These are phyloP conservation scores for Ruditapes philippinarum DNA, from an alignment of 1,140 invertebrate species.

Conservation along the genomic window DNA sequence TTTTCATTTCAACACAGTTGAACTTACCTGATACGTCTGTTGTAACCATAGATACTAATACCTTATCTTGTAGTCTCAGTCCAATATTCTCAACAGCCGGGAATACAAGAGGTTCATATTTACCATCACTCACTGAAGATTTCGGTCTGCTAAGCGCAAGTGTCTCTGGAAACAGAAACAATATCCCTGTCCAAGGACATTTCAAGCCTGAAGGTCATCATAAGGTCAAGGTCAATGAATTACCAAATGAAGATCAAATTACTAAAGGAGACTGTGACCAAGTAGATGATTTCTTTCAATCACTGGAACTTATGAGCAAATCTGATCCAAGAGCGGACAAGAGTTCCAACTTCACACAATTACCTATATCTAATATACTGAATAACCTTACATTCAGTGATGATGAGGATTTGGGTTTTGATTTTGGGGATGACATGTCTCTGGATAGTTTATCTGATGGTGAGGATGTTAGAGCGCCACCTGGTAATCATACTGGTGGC, in stretches of 20 bases:
- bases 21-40: not conserved
- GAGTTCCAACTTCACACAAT: conserved; percentile 41
- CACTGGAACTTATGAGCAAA: conserved; percentile 93
- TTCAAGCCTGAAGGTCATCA: not conserved
- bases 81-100: conserved; percentile 37
- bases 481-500: conserved; percentile 88
- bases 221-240: not conserved
- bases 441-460: conserved; percentile 75
- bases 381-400: conserved; percentile 82
- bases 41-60: not conserved
- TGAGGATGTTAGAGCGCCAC: conserved; percentile 84
- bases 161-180: conserved; percentile 30
- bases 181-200: not conserved
- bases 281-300: conserved; percentile 94
- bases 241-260: not conserved
- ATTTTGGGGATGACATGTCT: conserved; percentile 78
- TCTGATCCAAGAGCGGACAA: conserved; percentile 85
- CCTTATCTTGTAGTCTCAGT: conserved; percentile 6
- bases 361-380: conserved; percentile 81
- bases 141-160: conserved; percentile 40
- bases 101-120: not conserved
- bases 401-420: conserved; percentile 79
- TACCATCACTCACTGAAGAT: conserved; percentile 18
- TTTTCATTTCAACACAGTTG: conserved; percentile 15
- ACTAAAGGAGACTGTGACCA: conserved; percentile 50